Evolutionary conservation across 2,797 vertebrate species (phyloP), one percentile per base, ranked within the genome.

Genomic region (Lophius americanus): DNA sequence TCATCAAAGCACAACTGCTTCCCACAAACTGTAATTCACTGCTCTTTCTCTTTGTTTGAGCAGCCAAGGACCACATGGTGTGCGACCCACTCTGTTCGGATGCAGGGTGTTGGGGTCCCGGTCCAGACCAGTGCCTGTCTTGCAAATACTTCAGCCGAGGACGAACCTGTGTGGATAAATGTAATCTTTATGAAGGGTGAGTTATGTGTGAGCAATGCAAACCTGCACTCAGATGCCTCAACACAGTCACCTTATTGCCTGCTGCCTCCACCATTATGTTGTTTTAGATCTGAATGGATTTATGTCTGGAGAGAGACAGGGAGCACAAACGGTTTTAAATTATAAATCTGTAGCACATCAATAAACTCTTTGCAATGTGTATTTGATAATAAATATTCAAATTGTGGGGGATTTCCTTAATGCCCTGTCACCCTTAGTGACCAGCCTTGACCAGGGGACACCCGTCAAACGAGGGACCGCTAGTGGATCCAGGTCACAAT

Each of bases 181-280:
- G 98, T 85, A 96, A 98, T 76, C 94, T 98, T 6, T 95, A 96
- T 5, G 94, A 96, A 0, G 97, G 98, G 98, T 99, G 85, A 95
- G 96, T 70, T 59, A 54, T 37, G 62, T 9, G 43, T 53, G 36
- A 52, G 23, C 23, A 23, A 44, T 37, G 51, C 9, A 39, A 41
- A 38, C 8, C n/a, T 7, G 33, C 6, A 70, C 9, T 49, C 9
- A 4, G 3, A 51, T n/a, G 32, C 23, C 48, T 47, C 13, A 50
- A 39, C 33, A 49, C 13, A 3, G 4, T 36, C 13, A 33, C 37
- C 12, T 35, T 23, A 3, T 57, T 13, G 33, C 58, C 36, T 55
- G 5, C 46, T 12, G 32, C 43, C 23, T 23, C 33, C 3, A 23
- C 12, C 41, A 66, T 68, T 39, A 33, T 8, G 38, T 9, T 32